Evolutionary conservation across 2,113 vertebrate species (phyloP).

Genomic region (Ammospiza caudacuta): DNA sequence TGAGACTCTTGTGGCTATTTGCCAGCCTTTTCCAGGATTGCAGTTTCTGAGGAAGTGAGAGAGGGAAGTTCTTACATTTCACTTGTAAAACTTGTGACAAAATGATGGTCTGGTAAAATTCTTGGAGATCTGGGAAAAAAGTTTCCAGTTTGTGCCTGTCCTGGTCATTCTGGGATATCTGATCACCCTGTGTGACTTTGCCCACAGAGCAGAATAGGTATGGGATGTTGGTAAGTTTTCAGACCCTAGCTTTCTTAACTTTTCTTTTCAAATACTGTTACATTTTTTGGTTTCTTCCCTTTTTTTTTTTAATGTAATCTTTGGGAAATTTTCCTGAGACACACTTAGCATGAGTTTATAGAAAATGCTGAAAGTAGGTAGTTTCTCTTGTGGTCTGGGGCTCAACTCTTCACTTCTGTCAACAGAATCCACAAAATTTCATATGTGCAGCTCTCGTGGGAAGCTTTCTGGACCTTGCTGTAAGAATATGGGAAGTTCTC

Average conservation of each 20-base stretch:
- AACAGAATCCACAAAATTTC: background rate
- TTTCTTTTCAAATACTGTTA: background rate
- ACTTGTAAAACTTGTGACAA: background rate
- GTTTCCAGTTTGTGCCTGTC: background rate
- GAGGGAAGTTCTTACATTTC: background rate
- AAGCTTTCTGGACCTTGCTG: background rate
- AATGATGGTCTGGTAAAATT: background rate
- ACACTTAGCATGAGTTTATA: background rate
- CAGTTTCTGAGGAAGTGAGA: background rate
- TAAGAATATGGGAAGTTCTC: background rate
- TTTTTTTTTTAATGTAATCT: background rate
- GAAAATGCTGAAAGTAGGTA: background rate
- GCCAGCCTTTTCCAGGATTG: background rate
- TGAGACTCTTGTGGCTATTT: background rate
- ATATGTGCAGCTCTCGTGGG: background rate
- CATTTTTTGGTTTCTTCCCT: background rate
- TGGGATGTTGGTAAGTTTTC: background rate
- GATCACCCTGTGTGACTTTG: background rate
- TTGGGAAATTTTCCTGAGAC: background rate
- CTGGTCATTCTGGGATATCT: background rate
- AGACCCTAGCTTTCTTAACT: background rate
- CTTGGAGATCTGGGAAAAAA: background rate
- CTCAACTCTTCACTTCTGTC: background rate
- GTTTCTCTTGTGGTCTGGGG: background rate
- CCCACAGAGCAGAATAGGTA: background rate